A percentile compares a stretch with the other conserved stretches of the same genome.
Evolutionary conservation across 23 tunicate species (phyloP).

Genomic region (Trididemnum nubilum): DNA sequence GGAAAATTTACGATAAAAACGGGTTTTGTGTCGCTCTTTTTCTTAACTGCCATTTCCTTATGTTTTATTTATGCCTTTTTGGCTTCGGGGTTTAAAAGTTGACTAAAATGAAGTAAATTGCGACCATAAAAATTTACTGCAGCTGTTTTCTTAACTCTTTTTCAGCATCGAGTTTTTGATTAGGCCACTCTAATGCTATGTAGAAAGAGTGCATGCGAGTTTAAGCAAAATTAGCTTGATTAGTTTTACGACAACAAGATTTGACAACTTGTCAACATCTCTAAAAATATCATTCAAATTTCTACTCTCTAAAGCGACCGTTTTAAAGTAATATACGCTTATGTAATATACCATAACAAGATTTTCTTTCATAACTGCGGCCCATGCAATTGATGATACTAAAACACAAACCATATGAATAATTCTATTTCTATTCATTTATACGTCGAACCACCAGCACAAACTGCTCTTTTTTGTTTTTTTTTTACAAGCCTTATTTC

Average conservation of each 20-base stretch:
- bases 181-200: slow-evolving; percentile 4
- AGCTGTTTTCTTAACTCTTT: not conserved
- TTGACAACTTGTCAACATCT: not conserved
- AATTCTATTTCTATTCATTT: too few relatives aligned
- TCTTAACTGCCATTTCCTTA: too few relatives aligned
- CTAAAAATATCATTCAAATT: slow-evolving; percentile 8
- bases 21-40: too few relatives aligned
- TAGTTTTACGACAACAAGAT: slow-evolving; percentile 10
- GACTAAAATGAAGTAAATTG: not conserved
- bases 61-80: slow-evolving; percentile 18
- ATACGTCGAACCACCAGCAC: too few relatives aligned
- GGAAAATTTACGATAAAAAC: not conserved
- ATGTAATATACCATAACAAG: too few relatives aligned
- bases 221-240: slow-evolving; percentile 30
- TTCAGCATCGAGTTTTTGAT: not conserved
- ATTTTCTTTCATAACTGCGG: too few relatives aligned
- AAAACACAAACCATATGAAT: too few relatives aligned
- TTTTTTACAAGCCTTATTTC: too few relatives aligned
- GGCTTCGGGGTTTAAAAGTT: slow-evolving; percentile 3
- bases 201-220: not conserved
- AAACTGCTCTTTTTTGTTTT: too few relatives aligned
- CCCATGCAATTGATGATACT: too few relatives aligned
- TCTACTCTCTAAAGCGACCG: too few relatives aligned
- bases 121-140: slow-evolving; percentile 12
- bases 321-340: too few relatives aligned